Percentiles rank a stretch among this genome's conserved stretches.
Evolutionary conservation across 2,797 vertebrate species (phyloP).

Genomic region (Syngnathus rostellatus): DNA sequence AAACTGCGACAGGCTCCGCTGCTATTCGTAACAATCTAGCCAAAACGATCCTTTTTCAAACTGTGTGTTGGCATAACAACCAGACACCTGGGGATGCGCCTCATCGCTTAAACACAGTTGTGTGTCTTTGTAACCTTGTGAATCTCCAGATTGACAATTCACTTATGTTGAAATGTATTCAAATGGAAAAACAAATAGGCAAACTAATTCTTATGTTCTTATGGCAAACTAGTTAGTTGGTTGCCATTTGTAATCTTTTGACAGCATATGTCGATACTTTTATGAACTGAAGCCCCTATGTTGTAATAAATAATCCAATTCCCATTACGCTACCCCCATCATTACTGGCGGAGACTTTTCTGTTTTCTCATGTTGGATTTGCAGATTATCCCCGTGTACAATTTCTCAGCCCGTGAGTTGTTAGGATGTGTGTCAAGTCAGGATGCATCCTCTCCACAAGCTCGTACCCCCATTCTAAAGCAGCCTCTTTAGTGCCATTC

Average conservation of each 20-base stretch:
- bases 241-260: no score
- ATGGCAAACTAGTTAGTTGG: no score
- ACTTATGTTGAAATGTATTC: not conserved
- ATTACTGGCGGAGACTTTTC: not conserved
- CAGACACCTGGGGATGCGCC: not conserved
- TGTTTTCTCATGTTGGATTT: not conserved
- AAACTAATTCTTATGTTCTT: not conserved
- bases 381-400: not conserved
- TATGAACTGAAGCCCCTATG: no score
- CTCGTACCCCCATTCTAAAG: not conserved
- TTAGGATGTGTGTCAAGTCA: not conserved
- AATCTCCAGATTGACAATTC: not conserved
- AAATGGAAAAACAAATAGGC: no score
- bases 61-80: not conserved
- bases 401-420: not conserved
- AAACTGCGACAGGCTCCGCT: not conserved
- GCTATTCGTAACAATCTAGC: not conserved
- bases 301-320: not conserved
- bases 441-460: not conserved
- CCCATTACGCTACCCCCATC: not conserved
- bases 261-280: no score
- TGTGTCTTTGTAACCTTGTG: not conserved
- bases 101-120: not conserved
- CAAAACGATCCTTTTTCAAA: not conserved
- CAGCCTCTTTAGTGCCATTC: not conserved